Evolutionary conservation across 1,140 invertebrate genomes (phyloP).

Genomic region (Saccostrea cuccullata): DNA sequence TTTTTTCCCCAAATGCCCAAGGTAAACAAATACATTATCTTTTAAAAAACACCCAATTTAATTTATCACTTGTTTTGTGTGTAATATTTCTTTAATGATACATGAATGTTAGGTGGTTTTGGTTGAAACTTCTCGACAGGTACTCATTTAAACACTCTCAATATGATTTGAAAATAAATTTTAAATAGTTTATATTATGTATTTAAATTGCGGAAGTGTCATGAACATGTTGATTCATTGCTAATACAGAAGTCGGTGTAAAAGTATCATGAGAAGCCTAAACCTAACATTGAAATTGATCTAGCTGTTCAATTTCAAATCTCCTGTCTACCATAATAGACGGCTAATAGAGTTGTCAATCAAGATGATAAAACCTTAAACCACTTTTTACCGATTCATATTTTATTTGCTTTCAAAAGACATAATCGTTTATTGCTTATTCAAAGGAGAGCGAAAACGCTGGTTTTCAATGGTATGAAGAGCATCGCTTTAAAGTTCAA

Average conservation of each 20-base stretch:
- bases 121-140: too few relatives aligned
- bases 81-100: too few relatives aligned
- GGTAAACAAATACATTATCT: too few relatives aligned
- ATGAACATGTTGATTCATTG: background rate
- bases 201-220: background rate
- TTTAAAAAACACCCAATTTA: too few relatives aligned
- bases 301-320: constrained; percentile 8
- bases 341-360: constrained; percentile 33
- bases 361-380: constrained; percentile 21
- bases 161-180: too few relatives aligned
- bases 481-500: constrained; percentile 10
- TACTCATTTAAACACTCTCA: too few relatives aligned
- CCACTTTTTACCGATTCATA: constrained; percentile 27
- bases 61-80: too few relatives aligned
- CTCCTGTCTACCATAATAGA: constrained; percentile 18
- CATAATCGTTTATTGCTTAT: constrained; percentile 25
- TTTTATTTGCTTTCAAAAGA: constrained; percentile 37
- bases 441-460: background rate
- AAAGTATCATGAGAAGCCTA: background rate
- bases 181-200: too few relatives aligned
- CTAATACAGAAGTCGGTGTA: background rate
- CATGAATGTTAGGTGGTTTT: too few relatives aligned
- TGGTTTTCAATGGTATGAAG: background rate
- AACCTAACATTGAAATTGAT: background rate
- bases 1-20: too few relatives aligned